Percentiles rank a stretch among this genome's conserved stretches.
These are phyloP conservation scores for Heliothis subflexa DNA, from an alignment of 1,140 invertebrate genomes.

Conservation along the genomic window DNA sequence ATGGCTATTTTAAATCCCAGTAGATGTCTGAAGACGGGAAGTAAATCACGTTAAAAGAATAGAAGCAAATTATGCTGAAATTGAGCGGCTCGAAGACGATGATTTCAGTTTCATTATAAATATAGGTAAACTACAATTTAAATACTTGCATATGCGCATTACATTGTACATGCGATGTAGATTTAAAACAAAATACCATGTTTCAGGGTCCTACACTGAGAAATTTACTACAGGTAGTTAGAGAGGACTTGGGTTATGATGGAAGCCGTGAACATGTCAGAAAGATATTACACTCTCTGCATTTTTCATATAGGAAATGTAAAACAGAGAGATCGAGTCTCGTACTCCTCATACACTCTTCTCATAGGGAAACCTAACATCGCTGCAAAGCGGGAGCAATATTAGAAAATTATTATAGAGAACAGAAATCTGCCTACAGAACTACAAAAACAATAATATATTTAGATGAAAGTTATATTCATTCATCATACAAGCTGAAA, in stretches of 20 bases:
- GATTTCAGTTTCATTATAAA: too few species aligned
- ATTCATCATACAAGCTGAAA: conserved; percentile 49
- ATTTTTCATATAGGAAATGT: conserved; percentile 55
- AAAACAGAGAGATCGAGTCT: conserved; percentile 42
- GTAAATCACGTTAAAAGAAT: neutral
- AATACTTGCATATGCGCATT: too few species aligned
- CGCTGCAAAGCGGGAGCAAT: conserved; percentile 48
- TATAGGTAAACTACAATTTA: too few species aligned
- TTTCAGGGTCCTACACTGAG: neutral
- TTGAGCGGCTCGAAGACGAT: too few species aligned
- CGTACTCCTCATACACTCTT: too few species aligned
- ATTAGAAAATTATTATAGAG: conserved; percentile 43
- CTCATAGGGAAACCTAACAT: conserved; percentile 52
- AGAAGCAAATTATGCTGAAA: too few species aligned
- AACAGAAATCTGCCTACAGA: conserved; percentile 50
- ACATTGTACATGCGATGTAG: too few species aligned
- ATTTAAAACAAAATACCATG: too few species aligned
- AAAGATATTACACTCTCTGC: conserved; percentile 49
- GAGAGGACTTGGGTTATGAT: conserved; percentile 46
- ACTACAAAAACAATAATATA: conserved; percentile 53
- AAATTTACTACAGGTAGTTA: conserved; percentile 7
- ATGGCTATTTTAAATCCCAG: too few species aligned
- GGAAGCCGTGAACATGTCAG: conserved; percentile 40
- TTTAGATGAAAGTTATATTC: conserved; percentile 54
- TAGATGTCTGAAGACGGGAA: neutral